These are phyloP conservation scores for Homalodisca vitripennis DNA, from an alignment of 1,140 invertebrate species.

Conservation along the genomic window DNA sequence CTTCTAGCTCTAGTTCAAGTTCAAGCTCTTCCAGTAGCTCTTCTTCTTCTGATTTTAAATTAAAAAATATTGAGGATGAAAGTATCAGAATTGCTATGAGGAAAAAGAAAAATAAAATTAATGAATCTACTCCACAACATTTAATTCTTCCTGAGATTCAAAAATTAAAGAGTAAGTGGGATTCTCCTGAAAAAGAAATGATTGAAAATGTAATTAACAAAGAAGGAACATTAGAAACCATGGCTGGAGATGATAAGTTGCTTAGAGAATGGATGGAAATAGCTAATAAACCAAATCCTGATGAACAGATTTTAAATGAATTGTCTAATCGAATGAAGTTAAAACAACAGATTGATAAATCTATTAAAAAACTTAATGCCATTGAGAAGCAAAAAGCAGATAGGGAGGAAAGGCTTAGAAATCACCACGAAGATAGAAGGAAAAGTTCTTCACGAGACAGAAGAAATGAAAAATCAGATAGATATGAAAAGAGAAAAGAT, in stretches of 20 bases:
- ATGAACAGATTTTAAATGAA: constrained; percentile 10
- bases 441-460: too few relatives aligned
- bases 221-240: constrained; percentile 8
- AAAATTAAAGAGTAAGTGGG: constrained; percentile 17
- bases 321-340: constrained; percentile 1
- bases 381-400: constrained; percentile 1
- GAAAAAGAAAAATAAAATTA: background rate
- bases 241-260: constrained; percentile 33
- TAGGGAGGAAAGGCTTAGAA: background rate
- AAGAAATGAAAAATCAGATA: background rate
- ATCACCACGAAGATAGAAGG: constrained; percentile 3
- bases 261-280: constrained; percentile 37
- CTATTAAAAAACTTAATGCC: constrained; percentile 10
- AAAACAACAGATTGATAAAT: constrained; percentile 17
- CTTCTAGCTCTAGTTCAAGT: constrained; percentile 38
- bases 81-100: constrained; percentile 5
- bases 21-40: constrained; percentile 7
- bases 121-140: background rate
- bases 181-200: constrained; percentile 16
- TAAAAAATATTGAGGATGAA: background rate
- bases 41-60: background rate
- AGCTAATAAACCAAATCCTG: constrained; percentile 25
- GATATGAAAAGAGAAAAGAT: background rate
- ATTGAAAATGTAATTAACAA: background rate
- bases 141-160: background rate